Base-by-base conservation (phyloP, 2,797 vertebrate species). In the Triplophysa yarkandensis region DNA sequence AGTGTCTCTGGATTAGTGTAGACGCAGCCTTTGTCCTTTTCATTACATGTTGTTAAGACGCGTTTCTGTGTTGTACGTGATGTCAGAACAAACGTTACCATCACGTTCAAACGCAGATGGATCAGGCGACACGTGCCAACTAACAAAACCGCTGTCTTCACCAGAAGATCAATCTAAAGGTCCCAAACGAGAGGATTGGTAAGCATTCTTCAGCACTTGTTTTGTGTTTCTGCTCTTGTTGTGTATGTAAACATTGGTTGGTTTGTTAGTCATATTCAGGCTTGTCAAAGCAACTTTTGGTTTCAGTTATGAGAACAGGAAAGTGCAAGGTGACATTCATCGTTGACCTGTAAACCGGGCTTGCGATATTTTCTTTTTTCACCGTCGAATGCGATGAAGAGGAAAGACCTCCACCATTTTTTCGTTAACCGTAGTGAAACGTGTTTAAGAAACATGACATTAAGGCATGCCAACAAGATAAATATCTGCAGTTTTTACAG, bases 1-100 rank as follows among this genome's bases (percentile, higher is more conserved):
- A 34, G 10, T 34, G 32, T 9, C 7, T 36, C 11, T 3, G 2
- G 11, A 39, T 39, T 39, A 39, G 36, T 9, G 10, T 9, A 39
- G 36, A 39, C 9, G 34, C 1, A 2, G 34, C 34, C 36, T 39
- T 39, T 39, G 17, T 46, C 43, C 4, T 46, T 46, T 19, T 19
- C 44, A 17, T 44, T 44, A 44, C 16, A 44, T 6, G 4, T 46
- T 39, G 17, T 17, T 44, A 43, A 44, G 46, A 48, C n/a, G 19
- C 44, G 19, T 48, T 48, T 48, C n/a, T 48, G n/a, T 50, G 44
- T 19, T 48, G 46, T 19, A 48, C 17, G 19, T 21, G 43, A 28
- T 36, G 41, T 11, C 19, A 13, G 16, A 84, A 85, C 85, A 50
- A 1, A 39, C 17, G 77, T 68, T 11, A 36, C 8, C 34, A 36